Percentiles rank a stretch among this genome's conserved stretches.
Conservation (phyloP, 2,888 invertebrate species). For the Mesochorus sp. region DNA sequence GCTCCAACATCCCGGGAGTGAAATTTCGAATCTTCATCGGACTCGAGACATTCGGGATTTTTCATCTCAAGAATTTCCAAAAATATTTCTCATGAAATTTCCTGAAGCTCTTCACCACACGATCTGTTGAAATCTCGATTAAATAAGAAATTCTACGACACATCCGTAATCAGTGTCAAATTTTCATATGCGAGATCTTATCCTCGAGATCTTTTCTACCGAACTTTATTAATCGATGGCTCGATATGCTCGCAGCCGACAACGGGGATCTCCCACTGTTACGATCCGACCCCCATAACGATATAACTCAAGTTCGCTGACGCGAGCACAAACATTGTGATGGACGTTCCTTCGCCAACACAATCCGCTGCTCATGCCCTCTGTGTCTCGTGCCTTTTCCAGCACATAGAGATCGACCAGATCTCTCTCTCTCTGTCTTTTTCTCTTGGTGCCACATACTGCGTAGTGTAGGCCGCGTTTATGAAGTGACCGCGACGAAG, state of each 20-base stretch:
- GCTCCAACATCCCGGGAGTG: too few relatives aligned
- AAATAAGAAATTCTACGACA: too few relatives aligned
- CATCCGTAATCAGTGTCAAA: too few relatives aligned
- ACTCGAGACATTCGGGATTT: background rate
- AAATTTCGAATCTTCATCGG: background rate
- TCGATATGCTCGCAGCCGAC: too few relatives aligned
- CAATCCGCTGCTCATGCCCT: constrained; percentile 43
- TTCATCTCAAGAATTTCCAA: too few relatives aligned
- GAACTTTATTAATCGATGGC: too few relatives aligned
- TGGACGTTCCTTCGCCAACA: constrained; percentile 67
- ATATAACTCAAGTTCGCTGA: constrained; percentile 74
- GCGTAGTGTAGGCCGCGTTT: constrained; percentile 9
- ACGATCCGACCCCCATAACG: constrained; percentile 62
- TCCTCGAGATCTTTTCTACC: too few relatives aligned
- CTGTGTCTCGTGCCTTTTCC: constrained; percentile 8
- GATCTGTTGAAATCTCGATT: too few relatives aligned
- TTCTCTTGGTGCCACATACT: background rate
- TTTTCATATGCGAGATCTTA: too few relatives aligned
- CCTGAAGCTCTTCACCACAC: too few relatives aligned
- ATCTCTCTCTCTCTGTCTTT: constrained; percentile 20
- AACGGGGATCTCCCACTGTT: constrained; percentile 16
- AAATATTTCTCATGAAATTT: too few relatives aligned
- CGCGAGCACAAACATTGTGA: constrained; percentile 77
- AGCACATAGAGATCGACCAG: background rate
- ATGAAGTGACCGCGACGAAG: constrained; percentile 61